Conservation (phyloP, 2,797 vertebrate genomes). For the Coluber constrictor region DNA sequence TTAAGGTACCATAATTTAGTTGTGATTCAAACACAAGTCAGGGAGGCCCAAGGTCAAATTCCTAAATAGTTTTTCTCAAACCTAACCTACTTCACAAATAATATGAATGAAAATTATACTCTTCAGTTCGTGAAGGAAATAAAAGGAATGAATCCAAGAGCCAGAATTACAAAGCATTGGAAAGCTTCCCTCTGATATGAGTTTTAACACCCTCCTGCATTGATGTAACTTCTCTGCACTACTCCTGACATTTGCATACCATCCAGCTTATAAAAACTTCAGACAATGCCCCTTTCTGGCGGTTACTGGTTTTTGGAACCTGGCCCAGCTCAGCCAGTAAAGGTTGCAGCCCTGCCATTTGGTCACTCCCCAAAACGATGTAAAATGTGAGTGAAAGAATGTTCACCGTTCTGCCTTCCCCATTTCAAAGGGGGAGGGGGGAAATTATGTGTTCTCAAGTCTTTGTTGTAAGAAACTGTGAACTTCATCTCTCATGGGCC, state of each 20-base stretch:
- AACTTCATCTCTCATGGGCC: not conserved
- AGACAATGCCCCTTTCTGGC: not conserved
- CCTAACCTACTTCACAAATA: not conserved
- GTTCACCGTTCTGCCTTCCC: not conserved
- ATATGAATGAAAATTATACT: not conserved
- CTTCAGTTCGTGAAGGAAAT: not conserved
- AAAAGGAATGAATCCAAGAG: not conserved
- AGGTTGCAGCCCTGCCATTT: not conserved
- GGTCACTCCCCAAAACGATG: not conserved
- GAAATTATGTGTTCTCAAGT: not conserved
- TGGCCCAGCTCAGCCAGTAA: conserved; percentile 1
- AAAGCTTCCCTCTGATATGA: not conserved
- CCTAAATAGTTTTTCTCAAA: not conserved
- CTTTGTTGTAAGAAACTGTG: not conserved
- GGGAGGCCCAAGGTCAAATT: not conserved
- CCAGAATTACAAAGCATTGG: not conserved
- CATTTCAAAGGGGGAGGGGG: not conserved
- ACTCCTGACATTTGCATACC: not conserved
- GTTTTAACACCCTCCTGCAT: not conserved
- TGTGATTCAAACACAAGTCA: not conserved
- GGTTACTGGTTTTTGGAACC: not conserved
- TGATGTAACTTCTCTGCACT: not conserved
- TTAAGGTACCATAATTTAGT: no score
- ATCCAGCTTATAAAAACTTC: not conserved
- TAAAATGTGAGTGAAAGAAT: not conserved